Evolutionary conservation across 2,797 vertebrate genomes (phyloP), one percentile per base, ranked within the genome.

Genomic region (Spatula versicolor): DNA sequence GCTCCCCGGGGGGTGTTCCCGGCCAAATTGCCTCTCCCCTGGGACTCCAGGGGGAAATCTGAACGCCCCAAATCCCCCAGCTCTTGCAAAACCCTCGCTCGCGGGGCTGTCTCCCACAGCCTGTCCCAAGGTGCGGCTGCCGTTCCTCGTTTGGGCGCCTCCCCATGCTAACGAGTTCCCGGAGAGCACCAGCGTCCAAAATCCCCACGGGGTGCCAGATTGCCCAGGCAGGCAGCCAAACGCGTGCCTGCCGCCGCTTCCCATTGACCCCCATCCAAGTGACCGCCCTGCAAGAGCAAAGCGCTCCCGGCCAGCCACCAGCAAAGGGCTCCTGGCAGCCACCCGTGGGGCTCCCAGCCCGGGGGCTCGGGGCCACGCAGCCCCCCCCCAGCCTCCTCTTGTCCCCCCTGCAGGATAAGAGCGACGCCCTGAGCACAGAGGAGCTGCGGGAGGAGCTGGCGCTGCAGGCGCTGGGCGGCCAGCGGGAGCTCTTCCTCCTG

Each of bases 401-500:
- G n/a, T 78, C 13, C 79, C 35, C 77, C 39, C 39, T 13, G 39
- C 39, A 39, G 39, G 39, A 39, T 39, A 39, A 39, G 39, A 39
- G 39, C 39, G 39, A 39, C 39, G 39, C 39, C 39, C 39, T 39
- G 39, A 39, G 39, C 5, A 5, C 39, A 5, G 39, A 39, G 39
- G 39, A 39, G 39, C 39, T 39, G 39, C 39, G 39, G 39, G 39
- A 39, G 39, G 39, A 39, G 39, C 12, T 39, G 39, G 39, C 39
- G 39, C 39, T 39, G 39, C 39, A 39, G 39, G 39, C 92, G 0
- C 11, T 98, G 60, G 62, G 87, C 0, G 86, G 91, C 54, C 97
- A 98, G 56, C 97, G 98, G 83, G 98, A 98, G 88, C 86, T 99
- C 83, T 98, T 98, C 94, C 94, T 99, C 58, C 77, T 99, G 90